Base-by-base conservation (phyloP, 2,113 vertebrate genomes). In the Prochilodus magdalenae region DNA sequence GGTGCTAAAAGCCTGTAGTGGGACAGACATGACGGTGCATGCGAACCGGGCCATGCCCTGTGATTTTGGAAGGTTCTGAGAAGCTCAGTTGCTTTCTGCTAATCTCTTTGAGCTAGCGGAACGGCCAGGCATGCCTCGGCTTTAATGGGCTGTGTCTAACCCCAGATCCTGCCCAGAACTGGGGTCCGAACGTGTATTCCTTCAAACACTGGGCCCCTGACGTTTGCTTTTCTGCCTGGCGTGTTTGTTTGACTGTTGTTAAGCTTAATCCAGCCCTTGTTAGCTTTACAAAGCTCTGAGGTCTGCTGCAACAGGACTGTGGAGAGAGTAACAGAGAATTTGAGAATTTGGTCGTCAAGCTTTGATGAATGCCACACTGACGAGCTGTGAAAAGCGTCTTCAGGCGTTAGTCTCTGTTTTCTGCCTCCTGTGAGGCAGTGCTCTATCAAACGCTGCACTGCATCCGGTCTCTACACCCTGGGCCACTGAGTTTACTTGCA, bases 1-100 rank as follows among this genome's bases (percentile, higher is more conserved):
- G 14, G 44, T 55, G 26, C 57, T 26, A 36, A 16, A 24, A 67
- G 73, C n/a, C 24, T 33, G 30, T 15, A 18, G 22, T 44, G n/a
- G 11, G 15, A 22, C 24, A 75, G 59, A 53, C 76, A 33, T 14
- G 80, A 29, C 27, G 20, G 71, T 79, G 44, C 84, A 57, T 79
- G 70, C 2, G 3, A 0, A 36, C 53, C 18, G 72, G 27, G 51
- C 67, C 63, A 60, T 20, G 1, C 36, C 65, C 60, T 44, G 60
- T n/a, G 11, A 36, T 30, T 67, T 57, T 44, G 66, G 22, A 36
- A 10, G 16, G 15, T 22, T 49, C 22, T 70, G 0, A 80, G 55
- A 72, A 75, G n/a, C 30, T 51, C 24, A 36, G 40, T 11, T 10
- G 11, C 40, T 44, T 44, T 44, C 40, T 20, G 53, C 24, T 40